A percentile compares a stretch with the other conserved stretches of the same genome.
These are phyloP conservation scores for Cariama cristata DNA, from an alignment of 2,113 vertebrate genomes.

Conservation along the genomic window DNA sequence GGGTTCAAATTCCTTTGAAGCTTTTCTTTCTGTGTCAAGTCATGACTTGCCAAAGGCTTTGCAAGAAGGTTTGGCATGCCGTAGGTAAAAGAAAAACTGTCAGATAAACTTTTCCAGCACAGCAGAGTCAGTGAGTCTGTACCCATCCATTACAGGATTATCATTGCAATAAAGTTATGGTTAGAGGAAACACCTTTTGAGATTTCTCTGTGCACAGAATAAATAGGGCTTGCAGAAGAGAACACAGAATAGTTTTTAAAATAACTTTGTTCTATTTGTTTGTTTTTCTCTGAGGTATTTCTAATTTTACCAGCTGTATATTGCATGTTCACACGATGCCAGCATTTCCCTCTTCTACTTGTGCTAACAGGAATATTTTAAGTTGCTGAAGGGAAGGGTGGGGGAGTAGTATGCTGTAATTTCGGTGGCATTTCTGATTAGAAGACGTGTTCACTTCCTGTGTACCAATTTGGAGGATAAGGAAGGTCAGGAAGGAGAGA, in stretches of 20 bases:
- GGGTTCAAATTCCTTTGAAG: not conserved
- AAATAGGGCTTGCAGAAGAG: not conserved
- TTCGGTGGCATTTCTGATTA: slow-evolving; percentile 52
- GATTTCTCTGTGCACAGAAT: not conserved
- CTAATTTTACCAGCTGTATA: not conserved
- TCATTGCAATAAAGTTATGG: not conserved
- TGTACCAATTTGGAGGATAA: not conserved
- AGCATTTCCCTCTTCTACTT: not conserved
- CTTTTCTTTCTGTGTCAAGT: not conserved
- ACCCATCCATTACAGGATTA: slow-evolving; percentile 3
- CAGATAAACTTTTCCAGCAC: not conserved
- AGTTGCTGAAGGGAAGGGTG: not conserved
- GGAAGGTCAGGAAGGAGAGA: not conserved
- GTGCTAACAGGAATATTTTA: not conserved
- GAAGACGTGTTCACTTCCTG: not conserved
- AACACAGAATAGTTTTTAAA: not conserved
- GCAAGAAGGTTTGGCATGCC: not conserved
- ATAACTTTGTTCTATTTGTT: not conserved
- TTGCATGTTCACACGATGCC: not conserved
- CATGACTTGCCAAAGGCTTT: slow-evolving; percentile 30
- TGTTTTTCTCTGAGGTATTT: not conserved
- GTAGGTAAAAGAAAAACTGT: not conserved
- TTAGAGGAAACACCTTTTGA: not conserved
- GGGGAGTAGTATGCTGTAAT: slow-evolving; percentile 23
- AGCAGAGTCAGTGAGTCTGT: not conserved